A percentile compares a stretch with the other conserved stretches of the same genome.
Conservation (phyloP, 2,113 vertebrate species). For the Neopipo cinnamomea region DNA sequence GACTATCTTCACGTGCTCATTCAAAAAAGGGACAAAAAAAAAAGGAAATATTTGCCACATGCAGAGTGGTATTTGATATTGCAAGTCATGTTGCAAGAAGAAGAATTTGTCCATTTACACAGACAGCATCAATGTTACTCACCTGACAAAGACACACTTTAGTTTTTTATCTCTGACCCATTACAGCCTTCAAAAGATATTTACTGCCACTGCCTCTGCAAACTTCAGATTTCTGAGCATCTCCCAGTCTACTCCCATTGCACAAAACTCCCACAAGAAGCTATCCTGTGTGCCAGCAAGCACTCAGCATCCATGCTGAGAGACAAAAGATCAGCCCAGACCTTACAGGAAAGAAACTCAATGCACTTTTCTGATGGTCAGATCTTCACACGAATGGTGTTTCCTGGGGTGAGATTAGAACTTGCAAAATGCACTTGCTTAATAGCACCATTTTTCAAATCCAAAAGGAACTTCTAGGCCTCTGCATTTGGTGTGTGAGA, state of each 20-base stretch:
- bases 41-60: neutral
- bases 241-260: neutral
- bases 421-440: neutral
- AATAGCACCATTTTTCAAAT: neutral
- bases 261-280: neutral
- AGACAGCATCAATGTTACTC: neutral
- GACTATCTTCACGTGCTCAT: neutral
- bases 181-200: neutral
- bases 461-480: neutral
- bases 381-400: neutral
- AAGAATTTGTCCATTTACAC: neutral
- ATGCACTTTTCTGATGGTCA: neutral
- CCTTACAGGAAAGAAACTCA: neutral
- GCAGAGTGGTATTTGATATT: neutral
- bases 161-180: neutral
- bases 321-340: neutral
- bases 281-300: neutral
- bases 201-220: neutral
- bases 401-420: neutral
- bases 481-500: slow-evolving; percentile 12
- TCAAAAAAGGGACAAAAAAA: neutral
- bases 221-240: neutral
- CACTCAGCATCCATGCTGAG: neutral
- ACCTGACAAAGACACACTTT: neutral
- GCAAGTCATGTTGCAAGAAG: neutral